These are phyloP conservation scores for Cabera pusaria DNA, from an alignment of 2,888 invertebrate species.

Conservation along the genomic window DNA sequence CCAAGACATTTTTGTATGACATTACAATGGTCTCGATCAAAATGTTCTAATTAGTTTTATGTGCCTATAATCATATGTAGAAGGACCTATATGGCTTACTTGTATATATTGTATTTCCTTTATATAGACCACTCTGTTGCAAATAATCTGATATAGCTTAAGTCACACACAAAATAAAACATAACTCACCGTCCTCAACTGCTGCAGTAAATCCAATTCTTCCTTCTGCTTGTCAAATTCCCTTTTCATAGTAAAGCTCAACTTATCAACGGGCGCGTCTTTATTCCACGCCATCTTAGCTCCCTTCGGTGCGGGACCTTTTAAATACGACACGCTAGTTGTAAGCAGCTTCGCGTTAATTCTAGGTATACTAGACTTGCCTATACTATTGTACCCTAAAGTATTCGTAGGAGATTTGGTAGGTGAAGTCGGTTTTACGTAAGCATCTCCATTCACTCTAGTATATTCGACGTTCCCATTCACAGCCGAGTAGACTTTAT, in stretches of 20 bases:
- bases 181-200: slow-evolving; percentile 89
- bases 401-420: slow-evolving; percentile 84
- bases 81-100: too few relatives aligned
- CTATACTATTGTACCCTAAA: slow-evolving; percentile 82
- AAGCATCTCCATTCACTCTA: slow-evolving; percentile 70
- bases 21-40: too few relatives aligned
- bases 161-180: background rate
- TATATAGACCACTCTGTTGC: too few relatives aligned
- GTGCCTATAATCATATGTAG: too few relatives aligned
- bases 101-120: too few relatives aligned
- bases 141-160: too few relatives aligned
- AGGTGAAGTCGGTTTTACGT: slow-evolving; percentile 87
- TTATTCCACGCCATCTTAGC: slow-evolving; percentile 88
- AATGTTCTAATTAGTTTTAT: too few relatives aligned
- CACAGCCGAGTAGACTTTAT: slow-evolving; percentile 77
- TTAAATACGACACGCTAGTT: slow-evolving; percentile 82
- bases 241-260: slow-evolving; percentile 95
- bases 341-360: slow-evolving; percentile 80
- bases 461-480: slow-evolving; percentile 69
- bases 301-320: slow-evolving; percentile 78
- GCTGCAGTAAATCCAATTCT: slow-evolving; percentile 92
- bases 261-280: slow-evolving; percentile 87
- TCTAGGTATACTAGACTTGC: slow-evolving; percentile 65
- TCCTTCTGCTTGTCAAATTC: slow-evolving; percentile 96
- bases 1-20: too few relatives aligned